These are phyloP conservation scores for Gallinago jamesoni DNA, from an alignment of 2,113 vertebrate genomes.

Conservation along the genomic window DNA sequence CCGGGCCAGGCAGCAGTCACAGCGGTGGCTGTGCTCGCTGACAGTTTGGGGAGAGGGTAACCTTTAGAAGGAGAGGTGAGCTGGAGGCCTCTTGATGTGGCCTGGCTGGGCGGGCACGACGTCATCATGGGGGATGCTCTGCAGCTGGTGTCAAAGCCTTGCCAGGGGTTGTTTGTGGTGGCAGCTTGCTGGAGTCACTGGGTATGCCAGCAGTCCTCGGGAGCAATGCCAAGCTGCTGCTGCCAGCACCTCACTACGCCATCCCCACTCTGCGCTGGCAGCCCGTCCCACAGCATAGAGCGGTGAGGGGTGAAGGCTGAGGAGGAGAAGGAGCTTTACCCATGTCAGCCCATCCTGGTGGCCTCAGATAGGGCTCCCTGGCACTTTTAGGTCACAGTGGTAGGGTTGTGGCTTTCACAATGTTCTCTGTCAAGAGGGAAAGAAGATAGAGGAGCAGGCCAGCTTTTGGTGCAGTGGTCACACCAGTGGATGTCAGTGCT, in stretches of 20 bases:
- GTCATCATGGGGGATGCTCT: not conserved
- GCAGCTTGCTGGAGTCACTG: not conserved
- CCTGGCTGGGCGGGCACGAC: not conserved
- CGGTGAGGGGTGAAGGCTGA: rapidly evolving
- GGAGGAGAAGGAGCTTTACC: not conserved
- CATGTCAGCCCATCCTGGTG: rapidly evolving
- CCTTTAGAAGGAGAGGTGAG: conserved; percentile 19
- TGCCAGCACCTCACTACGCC: rapidly evolving
- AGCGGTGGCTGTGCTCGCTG: not conserved
- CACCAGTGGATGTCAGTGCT: not conserved
- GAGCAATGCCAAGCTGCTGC: not conserved
- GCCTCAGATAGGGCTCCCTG: not conserved
- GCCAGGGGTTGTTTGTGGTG: not conserved
- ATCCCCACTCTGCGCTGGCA: rapidly evolving
- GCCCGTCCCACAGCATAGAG: rapidly evolving
- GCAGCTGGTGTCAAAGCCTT: not conserved
- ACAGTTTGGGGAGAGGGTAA: not conserved
- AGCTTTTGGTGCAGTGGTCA: not conserved
- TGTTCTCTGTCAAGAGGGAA: not conserved
- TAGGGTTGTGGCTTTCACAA: rapidly evolving
- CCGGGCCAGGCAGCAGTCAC: not conserved
- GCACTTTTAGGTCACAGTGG: not conserved
- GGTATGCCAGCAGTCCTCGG: rapidly evolving
- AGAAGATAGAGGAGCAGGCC: not conserved
- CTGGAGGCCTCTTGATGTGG: not conserved